These are phyloP conservation scores for Eugnorisma glareosa DNA, from an alignment of 2,888 invertebrate genomes.

Conservation along the genomic window DNA sequence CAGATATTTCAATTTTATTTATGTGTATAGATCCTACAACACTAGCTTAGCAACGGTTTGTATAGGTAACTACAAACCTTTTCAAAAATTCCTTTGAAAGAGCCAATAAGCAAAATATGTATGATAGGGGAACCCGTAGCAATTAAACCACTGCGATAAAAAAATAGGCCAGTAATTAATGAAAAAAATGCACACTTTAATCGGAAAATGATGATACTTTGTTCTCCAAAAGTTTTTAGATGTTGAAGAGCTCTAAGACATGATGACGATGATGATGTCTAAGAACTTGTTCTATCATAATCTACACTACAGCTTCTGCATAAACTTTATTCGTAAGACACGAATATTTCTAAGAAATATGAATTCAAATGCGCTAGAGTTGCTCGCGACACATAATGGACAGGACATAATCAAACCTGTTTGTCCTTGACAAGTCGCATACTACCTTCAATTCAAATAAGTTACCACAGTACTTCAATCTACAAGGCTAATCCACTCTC, in stretches of 20 bases:
- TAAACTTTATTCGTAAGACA: not conserved
- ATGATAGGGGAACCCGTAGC: not conserved
- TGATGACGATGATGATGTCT: not conserved
- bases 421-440: slow-evolving; percentile 61
- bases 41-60: not conserved
- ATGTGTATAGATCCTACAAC: no score
- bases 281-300: not conserved
- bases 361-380: slow-evolving; percentile 35
- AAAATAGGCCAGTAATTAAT: not conserved
- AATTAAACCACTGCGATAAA: not conserved
- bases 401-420: slow-evolving; percentile 42
- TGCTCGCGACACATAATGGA: slow-evolving; percentile 27
- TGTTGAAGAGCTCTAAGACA: not conserved
- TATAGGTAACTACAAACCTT: not conserved
- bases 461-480: slow-evolving; percentile 52
- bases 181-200: not conserved
- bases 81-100: not conserved
- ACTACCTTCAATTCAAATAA: slow-evolving; percentile 69
- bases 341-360: slow-evolving; percentile 41
- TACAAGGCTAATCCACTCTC: slow-evolving; percentile 78
- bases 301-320: not conserved
- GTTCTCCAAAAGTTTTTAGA: not conserved
- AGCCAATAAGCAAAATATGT: not conserved
- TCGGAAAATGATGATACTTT: not conserved
- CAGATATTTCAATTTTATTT: no score